These are phyloP conservation scores for Coccyzus lansbergi DNA, from an alignment of 2,797 vertebrate genomes.

Conservation along the genomic window DNA sequence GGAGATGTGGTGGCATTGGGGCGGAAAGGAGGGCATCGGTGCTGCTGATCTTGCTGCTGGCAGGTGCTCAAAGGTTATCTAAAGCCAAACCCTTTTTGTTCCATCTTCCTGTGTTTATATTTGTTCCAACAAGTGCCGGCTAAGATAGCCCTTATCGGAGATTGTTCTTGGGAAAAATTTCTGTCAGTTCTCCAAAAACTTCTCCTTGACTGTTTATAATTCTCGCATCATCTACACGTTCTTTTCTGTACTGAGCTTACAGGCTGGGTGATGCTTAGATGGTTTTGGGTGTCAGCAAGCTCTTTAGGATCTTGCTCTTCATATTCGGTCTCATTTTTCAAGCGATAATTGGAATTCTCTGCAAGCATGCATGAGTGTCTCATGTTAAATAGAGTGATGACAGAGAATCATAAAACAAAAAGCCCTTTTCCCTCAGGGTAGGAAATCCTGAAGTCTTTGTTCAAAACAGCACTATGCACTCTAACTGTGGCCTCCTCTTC, in stretches of 20 bases:
- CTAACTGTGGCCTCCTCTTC: background rate
- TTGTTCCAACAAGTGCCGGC: background rate
- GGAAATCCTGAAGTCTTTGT: slow-evolving; percentile 37
- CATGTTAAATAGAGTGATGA: slow-evolving; percentile 24
- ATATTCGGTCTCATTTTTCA: slow-evolving; percentile 7
- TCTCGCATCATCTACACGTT: background rate
- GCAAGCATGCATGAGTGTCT: background rate
- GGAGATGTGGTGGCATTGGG: background rate
- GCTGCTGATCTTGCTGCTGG: background rate
- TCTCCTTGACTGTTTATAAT: background rate
- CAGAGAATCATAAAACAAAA: slow-evolving; percentile 37
- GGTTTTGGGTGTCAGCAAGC: background rate
- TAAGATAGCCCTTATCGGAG: background rate
- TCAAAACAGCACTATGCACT: slow-evolving; percentile 20
- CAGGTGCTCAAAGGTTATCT: background rate
- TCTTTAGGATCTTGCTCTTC: slow-evolving; percentile 1
- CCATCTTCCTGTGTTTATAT: background rate
- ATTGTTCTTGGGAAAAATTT: background rate
- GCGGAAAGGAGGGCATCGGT: background rate
- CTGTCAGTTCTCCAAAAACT: background rate
- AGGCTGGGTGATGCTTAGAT: background rate
- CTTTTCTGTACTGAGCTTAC: background rate
- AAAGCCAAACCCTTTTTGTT: slow-evolving; percentile 8
- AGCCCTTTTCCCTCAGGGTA: slow-evolving; percentile 12
- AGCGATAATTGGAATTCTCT: slow-evolving; percentile 46